Conservation (phyloP, 2,888 invertebrate genomes). For the Marronus borbonicus region DNA sequence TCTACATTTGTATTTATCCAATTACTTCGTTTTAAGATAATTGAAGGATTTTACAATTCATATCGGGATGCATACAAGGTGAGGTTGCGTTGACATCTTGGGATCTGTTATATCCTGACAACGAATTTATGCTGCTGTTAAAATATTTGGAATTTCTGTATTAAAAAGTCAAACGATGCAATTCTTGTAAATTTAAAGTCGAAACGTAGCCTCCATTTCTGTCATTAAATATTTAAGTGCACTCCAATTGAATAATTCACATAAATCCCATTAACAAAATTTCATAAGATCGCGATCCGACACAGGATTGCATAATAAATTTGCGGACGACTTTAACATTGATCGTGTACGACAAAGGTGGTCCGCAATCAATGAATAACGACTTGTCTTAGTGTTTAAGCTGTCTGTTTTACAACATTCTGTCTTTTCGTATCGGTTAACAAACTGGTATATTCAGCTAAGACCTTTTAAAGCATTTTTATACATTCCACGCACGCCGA, state of each 20-base stretch:
- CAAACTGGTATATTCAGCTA: slow-evolving; percentile 49
- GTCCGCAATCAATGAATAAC: slow-evolving; percentile 52
- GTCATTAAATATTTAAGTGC: slow-evolving; percentile 16
- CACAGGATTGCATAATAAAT: slow-evolving; percentile 31
- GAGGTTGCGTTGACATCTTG: no score
- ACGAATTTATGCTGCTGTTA: neutral
- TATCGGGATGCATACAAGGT: no score
- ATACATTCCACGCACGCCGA: slow-evolving; percentile 49
- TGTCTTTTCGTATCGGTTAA: slow-evolving; percentile 52
- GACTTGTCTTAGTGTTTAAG: slow-evolving; percentile 54
- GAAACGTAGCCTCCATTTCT: slow-evolving; percentile 27
- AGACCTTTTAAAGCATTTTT: slow-evolving; percentile 50
- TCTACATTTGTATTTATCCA: no score
- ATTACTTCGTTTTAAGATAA: no score
- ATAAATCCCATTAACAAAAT: slow-evolving; percentile 41
- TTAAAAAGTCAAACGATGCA: neutral
- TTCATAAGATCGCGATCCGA: slow-evolving; percentile 28
- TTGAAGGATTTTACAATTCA: no score
- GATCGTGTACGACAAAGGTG: slow-evolving; percentile 52
- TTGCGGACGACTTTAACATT: slow-evolving; percentile 39
- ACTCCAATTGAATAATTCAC: slow-evolving; percentile 30
- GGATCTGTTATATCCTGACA: no score
- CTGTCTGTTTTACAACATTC: slow-evolving; percentile 55
- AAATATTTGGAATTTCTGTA: neutral
- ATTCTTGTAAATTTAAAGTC: slow-evolving; percentile 15